Evolutionary conservation across 1,140 invertebrate genomes (phyloP).

Genomic region (Lasioglossum albipes): DNA sequence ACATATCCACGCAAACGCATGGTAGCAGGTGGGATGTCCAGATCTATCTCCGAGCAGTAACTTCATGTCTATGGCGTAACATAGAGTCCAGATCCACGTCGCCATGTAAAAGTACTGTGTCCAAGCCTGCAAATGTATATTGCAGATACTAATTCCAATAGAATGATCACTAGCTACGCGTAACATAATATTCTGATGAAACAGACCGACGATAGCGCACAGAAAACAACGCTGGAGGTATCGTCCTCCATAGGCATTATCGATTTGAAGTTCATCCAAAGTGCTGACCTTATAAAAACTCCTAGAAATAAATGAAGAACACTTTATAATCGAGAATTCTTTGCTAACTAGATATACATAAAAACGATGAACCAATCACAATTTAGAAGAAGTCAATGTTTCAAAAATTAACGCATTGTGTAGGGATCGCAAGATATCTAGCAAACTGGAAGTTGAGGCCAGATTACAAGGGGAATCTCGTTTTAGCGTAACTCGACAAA

Average conservation of each 20-base stretch:
- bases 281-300: constrained; percentile 85
- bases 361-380: too few relatives aligned
- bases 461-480: too few relatives aligned
- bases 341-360: too few relatives aligned
- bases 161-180: background rate
- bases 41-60: constrained; percentile 83
- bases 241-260: constrained; percentile 84
- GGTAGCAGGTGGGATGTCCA: constrained; percentile 83
- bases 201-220: constrained; percentile 85
- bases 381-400: too few relatives aligned
- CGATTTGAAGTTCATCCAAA: constrained; percentile 86
- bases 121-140: constrained; percentile 84
- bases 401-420: too few relatives aligned
- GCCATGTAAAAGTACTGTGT: constrained; percentile 92
- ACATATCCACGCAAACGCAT: constrained; percentile 85
- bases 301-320: constrained; percentile 77
- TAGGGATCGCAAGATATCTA: too few relatives aligned
- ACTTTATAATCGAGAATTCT: too few relatives aligned
- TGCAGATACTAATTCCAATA: background rate
- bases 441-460: too few relatives aligned
- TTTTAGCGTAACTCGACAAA: too few relatives aligned
- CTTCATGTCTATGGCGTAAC: constrained; percentile 90
- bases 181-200: background rate
- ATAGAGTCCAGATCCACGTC: constrained; percentile 91
- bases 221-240: constrained; percentile 85